Conservation (phyloP, 2,797 vertebrate species). For the Enteromius thamalakanensis region DNA sequence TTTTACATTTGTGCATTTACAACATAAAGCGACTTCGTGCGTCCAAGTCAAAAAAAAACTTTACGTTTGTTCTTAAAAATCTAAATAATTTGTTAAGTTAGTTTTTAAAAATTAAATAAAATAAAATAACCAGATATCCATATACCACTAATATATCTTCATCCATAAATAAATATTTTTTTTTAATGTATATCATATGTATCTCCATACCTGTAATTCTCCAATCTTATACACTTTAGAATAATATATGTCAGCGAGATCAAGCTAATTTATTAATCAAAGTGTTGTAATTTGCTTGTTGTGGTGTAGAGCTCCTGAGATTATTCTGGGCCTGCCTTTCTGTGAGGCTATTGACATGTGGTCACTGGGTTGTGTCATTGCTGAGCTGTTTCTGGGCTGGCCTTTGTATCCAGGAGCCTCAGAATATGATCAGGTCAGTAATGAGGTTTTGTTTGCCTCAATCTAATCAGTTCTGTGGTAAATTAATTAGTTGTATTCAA, state of each 20-base stretch:
- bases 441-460: background rate
- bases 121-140: background rate
- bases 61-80: too few relatives aligned
- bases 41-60: background rate
- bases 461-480: background rate
- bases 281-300: background rate
- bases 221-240: too few relatives aligned
- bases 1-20: background rate
- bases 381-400: conserved; percentile 97
- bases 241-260: background rate
- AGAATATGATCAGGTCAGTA: conserved; percentile 95
- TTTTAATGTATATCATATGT: background rate
- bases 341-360: conserved; percentile 99
- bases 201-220: background rate
- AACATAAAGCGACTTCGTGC: background rate
- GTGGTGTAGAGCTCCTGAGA: conserved; percentile 91
- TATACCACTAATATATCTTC: background rate
- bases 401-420: conserved; percentile 97
- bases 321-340: conserved; percentile 95
- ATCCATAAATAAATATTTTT: background rate
- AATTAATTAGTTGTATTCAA: background rate
- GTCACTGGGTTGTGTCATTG: conserved; percentile 97
- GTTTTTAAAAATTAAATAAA: background rate
- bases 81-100: background rate
- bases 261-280: background rate